phyloP scores from a whole-genome alignment of 2,888 invertebrate genomes.

The Pristionchus mayeri region DNA sequence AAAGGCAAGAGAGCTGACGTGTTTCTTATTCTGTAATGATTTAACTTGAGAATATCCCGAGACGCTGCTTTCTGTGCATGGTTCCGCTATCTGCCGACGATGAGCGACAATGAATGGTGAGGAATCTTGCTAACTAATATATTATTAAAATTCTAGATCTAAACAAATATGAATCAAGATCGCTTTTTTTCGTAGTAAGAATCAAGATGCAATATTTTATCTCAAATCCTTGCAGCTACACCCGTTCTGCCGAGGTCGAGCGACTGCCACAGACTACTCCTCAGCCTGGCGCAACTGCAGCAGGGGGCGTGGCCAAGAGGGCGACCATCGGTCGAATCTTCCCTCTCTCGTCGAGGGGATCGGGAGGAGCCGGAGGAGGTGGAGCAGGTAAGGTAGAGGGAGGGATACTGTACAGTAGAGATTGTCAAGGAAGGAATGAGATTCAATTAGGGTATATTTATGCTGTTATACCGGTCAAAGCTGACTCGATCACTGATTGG shows the following conservation, averaged over 20 bases:
- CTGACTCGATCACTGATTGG: no score
- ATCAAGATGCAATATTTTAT: no score
- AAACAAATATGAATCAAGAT: no score
- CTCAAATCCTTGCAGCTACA: conserved; percentile 12
- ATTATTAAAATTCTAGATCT: no score
- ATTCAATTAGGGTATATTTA: no score
- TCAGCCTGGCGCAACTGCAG: background rate
- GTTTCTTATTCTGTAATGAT: no score
- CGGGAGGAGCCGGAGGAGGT: conserved; percentile 5
- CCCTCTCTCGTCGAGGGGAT: conserved; percentile 15
- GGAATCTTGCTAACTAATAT: background rate
- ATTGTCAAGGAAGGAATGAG: no score
- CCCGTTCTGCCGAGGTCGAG: conserved; percentile 36
- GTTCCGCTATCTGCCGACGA: conserved; percentile 89
- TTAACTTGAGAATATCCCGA: conserved; percentile 86
- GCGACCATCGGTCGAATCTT: conserved; percentile 22
- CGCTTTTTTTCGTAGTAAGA: background rate
- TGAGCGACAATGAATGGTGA: conserved; percentile 93
- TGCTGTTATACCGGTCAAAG: no score
- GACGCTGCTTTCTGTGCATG: conserved; percentile 93
- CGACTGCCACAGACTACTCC: conserved; percentile 1
- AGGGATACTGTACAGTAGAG: background rate
- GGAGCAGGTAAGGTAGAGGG: background rate
- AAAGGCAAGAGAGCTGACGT: no score
- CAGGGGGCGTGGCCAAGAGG: conserved; percentile 5